A percentile compares a stretch with the other conserved stretches of the same genome.
phyloP scores from a whole-genome alignment of 1,140 invertebrate species.

The Zaprionus nigranus region DNA sequence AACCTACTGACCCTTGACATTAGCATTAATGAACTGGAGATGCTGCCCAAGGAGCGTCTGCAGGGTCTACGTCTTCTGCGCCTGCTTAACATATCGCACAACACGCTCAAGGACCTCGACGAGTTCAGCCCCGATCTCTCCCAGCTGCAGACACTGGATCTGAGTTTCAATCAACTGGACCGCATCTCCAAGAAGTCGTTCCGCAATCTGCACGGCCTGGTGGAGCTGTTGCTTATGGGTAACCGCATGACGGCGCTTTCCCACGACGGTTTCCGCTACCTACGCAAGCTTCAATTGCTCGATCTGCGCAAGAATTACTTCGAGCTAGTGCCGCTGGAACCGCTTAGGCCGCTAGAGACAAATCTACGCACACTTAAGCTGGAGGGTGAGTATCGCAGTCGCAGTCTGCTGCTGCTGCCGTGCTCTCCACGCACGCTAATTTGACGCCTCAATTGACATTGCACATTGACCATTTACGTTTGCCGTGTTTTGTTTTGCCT shows the following conservation, averaged over 20 bases:
- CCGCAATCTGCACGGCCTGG: conserved; percentile 89
- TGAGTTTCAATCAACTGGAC: conserved; percentile 93
- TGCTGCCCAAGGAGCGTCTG: conserved; percentile 93
- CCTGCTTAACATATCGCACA: conserved; percentile 92
- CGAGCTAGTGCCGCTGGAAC: conserved; percentile 91
- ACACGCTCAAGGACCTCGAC: conserved; percentile 92
- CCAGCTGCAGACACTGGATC: conserved; percentile 91
- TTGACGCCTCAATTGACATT: conserved; percentile 7
- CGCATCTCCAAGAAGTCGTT: conserved; percentile 91
- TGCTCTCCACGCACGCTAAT: background rate
- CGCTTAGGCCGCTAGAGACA: conserved; percentile 91
- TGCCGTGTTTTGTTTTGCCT: background rate
- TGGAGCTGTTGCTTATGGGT: conserved; percentile 91
- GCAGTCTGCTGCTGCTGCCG: too few species aligned
- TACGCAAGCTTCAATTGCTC: conserved; percentile 91
- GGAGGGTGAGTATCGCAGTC: conserved; percentile 88
- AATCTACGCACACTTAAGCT: conserved; percentile 91
- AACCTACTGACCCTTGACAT: conserved; percentile 92
- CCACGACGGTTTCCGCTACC: conserved; percentile 90
- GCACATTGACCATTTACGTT: conserved; percentile 1
- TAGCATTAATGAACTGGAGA: conserved; percentile 92
- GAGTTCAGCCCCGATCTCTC: conserved; percentile 92
- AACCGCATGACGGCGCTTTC: conserved; percentile 93
- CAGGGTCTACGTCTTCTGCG: conserved; percentile 90
- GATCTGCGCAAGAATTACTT: conserved; percentile 94